Evolutionary conservation across 2,113 vertebrate species (phyloP).

Genomic region (Erpornis zantholeuca): DNA sequence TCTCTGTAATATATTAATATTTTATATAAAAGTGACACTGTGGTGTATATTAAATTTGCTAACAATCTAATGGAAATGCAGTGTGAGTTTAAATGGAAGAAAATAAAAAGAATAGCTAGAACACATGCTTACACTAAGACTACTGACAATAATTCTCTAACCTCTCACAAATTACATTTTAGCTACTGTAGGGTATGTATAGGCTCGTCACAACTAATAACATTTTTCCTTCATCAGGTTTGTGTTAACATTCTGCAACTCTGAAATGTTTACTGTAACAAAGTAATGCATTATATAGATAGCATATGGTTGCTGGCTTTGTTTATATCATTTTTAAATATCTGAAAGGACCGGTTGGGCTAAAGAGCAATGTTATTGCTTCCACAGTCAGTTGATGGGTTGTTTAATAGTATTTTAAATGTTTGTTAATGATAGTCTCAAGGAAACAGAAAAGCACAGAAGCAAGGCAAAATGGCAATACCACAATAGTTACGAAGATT

Average conservation of each 20-base stretch:
- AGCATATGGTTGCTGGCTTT: slow-evolving; percentile 83
- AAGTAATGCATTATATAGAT: slow-evolving; percentile 81
- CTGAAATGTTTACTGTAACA: slow-evolving; percentile 84
- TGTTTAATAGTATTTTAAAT: slow-evolving; percentile 88
- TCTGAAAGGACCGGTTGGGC: slow-evolving; percentile 80
- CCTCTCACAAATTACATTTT: slow-evolving; percentile 86
- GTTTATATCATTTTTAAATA: slow-evolving; percentile 81
- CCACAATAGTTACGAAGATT: slow-evolving; percentile 73
- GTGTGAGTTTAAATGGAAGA: slow-evolving; percentile 49
- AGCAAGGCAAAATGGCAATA: slow-evolving; percentile 60
- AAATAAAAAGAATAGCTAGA: slow-evolving; percentile 58
- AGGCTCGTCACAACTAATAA: slow-evolving; percentile 87
- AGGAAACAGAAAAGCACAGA: slow-evolving; percentile 70
- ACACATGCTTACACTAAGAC: slow-evolving; percentile 36
- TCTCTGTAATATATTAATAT: slow-evolving; percentile 43
- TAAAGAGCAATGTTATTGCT: slow-evolving; percentile 79
- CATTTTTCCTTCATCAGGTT: slow-evolving; percentile 83
- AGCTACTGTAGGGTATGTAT: slow-evolving; percentile 80
- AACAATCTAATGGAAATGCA: slow-evolving; percentile 21
- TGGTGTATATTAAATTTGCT: slow-evolving; percentile 41
- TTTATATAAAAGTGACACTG: slow-evolving; percentile 44
- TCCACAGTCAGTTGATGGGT: slow-evolving; percentile 72
- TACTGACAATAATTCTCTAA: slow-evolving; percentile 66
- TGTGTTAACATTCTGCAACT: slow-evolving; percentile 85
- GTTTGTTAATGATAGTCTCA: slow-evolving; percentile 87